A percentile compares a stretch with the other conserved stretches of the same genome.
phyloP scores from a whole-genome alignment of 37 sponge, comb jelly and placozoan genomes.

The Beroe ovata region DNA sequence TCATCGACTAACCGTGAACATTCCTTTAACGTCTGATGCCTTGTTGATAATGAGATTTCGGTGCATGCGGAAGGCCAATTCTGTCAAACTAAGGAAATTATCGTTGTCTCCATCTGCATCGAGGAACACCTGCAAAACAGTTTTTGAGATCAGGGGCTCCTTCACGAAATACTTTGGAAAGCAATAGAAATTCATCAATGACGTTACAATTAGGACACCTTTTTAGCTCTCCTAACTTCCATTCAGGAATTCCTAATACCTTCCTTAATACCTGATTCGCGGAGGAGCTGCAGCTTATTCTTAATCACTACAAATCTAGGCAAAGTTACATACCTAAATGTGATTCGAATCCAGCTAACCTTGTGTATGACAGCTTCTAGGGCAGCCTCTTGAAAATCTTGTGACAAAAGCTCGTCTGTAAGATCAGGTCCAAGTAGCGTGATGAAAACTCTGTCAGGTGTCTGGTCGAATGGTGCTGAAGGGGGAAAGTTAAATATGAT shows the following conservation, averaged over 20 bases:
- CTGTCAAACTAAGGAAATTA: not conserved
- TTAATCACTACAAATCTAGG: not conserved
- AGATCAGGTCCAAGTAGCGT: not conserved
- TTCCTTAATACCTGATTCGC: too few species aligned
- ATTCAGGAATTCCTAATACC: too few species aligned
- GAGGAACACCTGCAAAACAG: not conserved
- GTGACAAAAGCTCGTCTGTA: not conserved
- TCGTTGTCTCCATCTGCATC: not conserved
- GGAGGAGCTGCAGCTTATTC: too few species aligned
- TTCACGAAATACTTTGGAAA: too few species aligned
- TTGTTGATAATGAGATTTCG: not conserved
- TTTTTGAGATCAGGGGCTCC: too few species aligned
- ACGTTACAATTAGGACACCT: too few species aligned
- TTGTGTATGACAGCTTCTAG: not conserved
- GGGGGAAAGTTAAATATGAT: not conserved
- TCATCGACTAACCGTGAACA: conserved; percentile 3
- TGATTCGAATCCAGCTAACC: too few species aligned
- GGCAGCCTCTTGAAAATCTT: not conserved
- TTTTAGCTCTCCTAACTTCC: too few species aligned
- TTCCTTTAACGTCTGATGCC: not conserved
- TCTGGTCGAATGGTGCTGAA: conserved; percentile 18
- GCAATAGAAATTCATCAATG: too few species aligned
- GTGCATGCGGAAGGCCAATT: conserved; percentile 12
- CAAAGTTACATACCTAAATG: too few species aligned
- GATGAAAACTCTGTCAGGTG: not conserved